Conservation (phyloP, 2,113 vertebrate genomes). For the Miniopterus natalensis region DNA sequence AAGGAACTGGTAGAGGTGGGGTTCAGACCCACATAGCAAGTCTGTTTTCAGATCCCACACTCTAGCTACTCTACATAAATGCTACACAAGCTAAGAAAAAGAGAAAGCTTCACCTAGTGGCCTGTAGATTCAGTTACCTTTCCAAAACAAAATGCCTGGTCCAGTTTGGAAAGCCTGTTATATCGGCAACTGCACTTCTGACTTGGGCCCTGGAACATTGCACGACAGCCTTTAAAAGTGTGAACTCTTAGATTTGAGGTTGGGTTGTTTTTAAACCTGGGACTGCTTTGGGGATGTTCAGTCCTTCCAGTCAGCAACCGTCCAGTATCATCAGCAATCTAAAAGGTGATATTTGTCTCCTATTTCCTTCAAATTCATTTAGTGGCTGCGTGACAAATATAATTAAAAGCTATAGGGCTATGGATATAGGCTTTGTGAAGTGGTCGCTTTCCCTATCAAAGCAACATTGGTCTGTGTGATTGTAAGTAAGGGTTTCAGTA, state of each 20-base stretch:
- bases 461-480: neutral
- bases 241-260: neutral
- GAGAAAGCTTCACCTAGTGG: neutral
- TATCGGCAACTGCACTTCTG: neutral
- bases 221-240: neutral
- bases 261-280: conserved; percentile 40
- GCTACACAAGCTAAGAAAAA: neutral
- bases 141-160: neutral
- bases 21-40: neutral
- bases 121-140: conserved; percentile 32
- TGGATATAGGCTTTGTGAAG: conserved; percentile 41
- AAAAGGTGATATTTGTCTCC: conserved; percentile 57
- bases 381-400: conserved; percentile 63
- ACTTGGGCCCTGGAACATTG: neutral
- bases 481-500: neutral
- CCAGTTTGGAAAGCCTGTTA: neutral
- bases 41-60: neutral
- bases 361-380: conserved; percentile 63
- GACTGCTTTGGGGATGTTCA: neutral
- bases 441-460: neutral
- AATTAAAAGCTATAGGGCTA: conserved; percentile 48
- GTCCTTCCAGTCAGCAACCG: neutral
- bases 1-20: neutral
- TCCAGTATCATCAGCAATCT: conserved; percentile 34
- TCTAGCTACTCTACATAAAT: neutral